phyloP scores from a whole-genome alignment of 1,140 invertebrate species.

The Drosophila obscura region DNA sequence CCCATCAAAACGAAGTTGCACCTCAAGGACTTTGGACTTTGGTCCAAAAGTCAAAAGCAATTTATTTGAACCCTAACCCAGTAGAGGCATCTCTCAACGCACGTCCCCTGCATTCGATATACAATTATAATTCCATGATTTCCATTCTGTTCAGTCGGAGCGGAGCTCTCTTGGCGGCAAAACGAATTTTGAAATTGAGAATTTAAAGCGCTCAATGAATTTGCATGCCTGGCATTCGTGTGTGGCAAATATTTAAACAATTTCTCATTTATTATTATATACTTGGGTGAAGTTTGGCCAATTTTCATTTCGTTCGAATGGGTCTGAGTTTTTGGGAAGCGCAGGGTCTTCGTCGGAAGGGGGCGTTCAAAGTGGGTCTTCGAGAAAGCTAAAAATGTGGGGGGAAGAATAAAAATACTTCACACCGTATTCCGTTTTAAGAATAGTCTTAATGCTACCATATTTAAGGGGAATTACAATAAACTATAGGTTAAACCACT shows the following conservation, averaged over 20 bases:
- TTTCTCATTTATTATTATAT: constrained; percentile 37
- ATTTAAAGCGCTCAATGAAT: constrained; percentile 42
- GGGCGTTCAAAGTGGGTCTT: not conserved
- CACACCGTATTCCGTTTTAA: too few species aligned
- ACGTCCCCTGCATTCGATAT: constrained; percentile 63
- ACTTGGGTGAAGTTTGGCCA: constrained; percentile 34
- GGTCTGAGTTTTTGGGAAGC: not conserved
- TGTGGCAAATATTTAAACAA: constrained; percentile 58
- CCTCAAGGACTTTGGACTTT: constrained; percentile 1
- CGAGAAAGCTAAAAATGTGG: too few species aligned
- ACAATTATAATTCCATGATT: constrained; percentile 42
- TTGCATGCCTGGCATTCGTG: constrained; percentile 47
- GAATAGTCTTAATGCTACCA: too few species aligned
- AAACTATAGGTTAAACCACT: too few species aligned
- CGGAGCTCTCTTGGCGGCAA: constrained; percentile 17
- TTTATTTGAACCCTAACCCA: constrained; percentile 75
- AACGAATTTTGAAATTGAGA: constrained; percentile 51
- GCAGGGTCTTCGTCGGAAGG: not conserved
- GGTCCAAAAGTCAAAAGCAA: constrained; percentile 55
- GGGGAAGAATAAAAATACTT: too few species aligned
- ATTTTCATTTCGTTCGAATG: constrained; percentile 28
- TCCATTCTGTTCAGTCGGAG: constrained; percentile 26
- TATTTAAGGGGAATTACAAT: not conserved
- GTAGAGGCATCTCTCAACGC: constrained; percentile 30
- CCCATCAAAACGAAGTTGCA: constrained; percentile 8